Evolutionary conservation across 1,140 invertebrate genomes (phyloP), one percentile per base, ranked within the genome.

Genomic region (Drosophila pseudoananassae): DNA sequence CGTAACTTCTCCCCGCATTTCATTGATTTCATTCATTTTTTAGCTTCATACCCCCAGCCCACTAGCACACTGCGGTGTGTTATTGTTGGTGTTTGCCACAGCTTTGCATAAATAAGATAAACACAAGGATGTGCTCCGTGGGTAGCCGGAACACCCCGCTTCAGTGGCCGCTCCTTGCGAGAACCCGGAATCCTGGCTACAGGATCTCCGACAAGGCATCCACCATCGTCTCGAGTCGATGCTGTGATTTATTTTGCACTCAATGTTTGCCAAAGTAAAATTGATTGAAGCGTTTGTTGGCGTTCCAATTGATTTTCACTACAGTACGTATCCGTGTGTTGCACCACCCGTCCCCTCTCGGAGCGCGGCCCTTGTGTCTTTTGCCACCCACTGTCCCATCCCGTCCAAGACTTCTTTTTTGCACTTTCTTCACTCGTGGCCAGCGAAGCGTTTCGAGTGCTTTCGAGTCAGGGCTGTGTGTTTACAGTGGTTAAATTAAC

Each of bases 101-200:
- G 83, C 83, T 88, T 88, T 88, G 83, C 83, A 88, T 88, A 88
- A 88, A 88, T 88, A 88, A 88, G 76, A 88, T 88, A 88, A 88
- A 88, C 78, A 88, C 78, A 70, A 76, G 78, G 65, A 78, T 55
- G 64, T 56, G 33, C 47, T 45, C 20, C 14, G 43, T 31, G 43
- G 63, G 31, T 36, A 36, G 64, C 38, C 1, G 31, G 36, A 14
- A 8, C 10, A 12, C 56, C 25, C 15, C 0, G 12, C 15, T 14
- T 14, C 50, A 23, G 12, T 12, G 4, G 17, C 43, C 15, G 7
- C 14, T 17, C 36, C 15, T 27, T 20, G 29, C 9, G 20, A 40
- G 40, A 15, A 4, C 7, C 40, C 15, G 7, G 40, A 45, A 17
- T 45, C 14, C 40, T 17, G 40, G 43, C 17, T 17, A 8, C 17